Base-by-base conservation (phyloP, 2,113 vertebrate species). In the Euleptes europaea region DNA sequence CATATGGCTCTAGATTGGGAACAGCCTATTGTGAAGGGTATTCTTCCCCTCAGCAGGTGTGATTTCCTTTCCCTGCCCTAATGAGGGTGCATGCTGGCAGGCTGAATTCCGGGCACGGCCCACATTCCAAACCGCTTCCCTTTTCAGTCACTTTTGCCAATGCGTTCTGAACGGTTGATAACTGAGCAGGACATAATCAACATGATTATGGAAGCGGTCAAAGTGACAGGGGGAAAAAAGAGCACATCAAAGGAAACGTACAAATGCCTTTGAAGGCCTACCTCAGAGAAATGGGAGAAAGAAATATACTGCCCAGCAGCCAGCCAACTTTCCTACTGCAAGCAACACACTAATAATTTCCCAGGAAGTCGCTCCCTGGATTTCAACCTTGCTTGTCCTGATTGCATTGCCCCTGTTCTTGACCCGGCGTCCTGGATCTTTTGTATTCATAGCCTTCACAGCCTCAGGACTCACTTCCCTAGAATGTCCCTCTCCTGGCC, bases 151-250 rank as follows among this genome's bases (percentile, higher is more conserved):
- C 91, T 89, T 63, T 90, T 89, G 44, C 84, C 69, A 82, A 17
- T 35, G n/a, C 28, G 87, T 71, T 78, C 74, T 85, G 86, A 91
- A 86, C 79, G 60, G 88, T 90, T 89, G 78, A 88, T 65, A 79
- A 54, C 26, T 85, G 9, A 84, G 31, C 77, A 21, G 23, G 80
- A 81, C 51, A 51, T n/a, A 33, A 70, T 35, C 31, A 77, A 35
- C n/a, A 54, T 81, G 47, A 72, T 31, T 31, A 13, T 35, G 40
- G n/a, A 47, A 28, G 79, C 74, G 28, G 35, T 40, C 28, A 35
- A 83, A 83, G 73, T 40, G 15, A 63, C 70, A 74, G n/a, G 14
- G 51, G 51, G 49, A 73, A 60, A 85, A 84, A 86, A 83, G 44
- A 42, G 14, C 38, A 86, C 42, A 65, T 88, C 81, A 88, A 54